Percentiles rank a stretch among this genome's conserved stretches.
phyloP scores from a whole-genome alignment of 1,140 invertebrate species.

The Drosophila repleta region DNA sequence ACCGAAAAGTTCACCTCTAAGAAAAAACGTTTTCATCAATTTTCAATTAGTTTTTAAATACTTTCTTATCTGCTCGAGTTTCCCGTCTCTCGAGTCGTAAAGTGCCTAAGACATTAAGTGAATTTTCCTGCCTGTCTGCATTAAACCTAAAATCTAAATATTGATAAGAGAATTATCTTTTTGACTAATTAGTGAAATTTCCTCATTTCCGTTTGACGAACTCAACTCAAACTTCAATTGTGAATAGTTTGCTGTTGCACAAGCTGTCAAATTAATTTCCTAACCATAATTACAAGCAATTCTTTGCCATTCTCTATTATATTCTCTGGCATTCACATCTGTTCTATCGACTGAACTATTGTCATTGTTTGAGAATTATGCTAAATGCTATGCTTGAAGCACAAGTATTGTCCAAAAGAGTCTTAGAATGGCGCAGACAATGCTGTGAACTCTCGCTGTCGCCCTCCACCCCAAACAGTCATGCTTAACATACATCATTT shows the following conservation, averaged over 20 bases:
- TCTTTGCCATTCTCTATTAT: conserved; percentile 4
- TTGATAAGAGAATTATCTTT: conserved; percentile 8
- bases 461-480: not conserved
- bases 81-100: no score
- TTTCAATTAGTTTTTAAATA: no score
- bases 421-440: conserved; percentile 28
- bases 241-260: conserved; percentile 25
- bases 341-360: conserved; percentile 39
- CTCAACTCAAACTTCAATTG: not conserved
- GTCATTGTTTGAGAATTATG: conserved; percentile 52
- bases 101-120: no score
- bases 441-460: conserved; percentile 22
- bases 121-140: no score
- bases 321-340: conserved; percentile 15
- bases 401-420: conserved; percentile 38
- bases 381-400: conserved; percentile 26
- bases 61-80: no score
- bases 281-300: conserved; percentile 44
- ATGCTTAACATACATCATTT: conserved; percentile 43
- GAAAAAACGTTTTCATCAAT: no score
- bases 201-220: not conserved
- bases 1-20: no score
- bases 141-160: not conserved
- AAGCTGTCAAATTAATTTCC: conserved; percentile 34
- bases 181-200: conserved; percentile 24